Evolutionary conservation across 2,888 invertebrate genomes (phyloP).

Genomic region (Leucophora obtusa): DNA sequence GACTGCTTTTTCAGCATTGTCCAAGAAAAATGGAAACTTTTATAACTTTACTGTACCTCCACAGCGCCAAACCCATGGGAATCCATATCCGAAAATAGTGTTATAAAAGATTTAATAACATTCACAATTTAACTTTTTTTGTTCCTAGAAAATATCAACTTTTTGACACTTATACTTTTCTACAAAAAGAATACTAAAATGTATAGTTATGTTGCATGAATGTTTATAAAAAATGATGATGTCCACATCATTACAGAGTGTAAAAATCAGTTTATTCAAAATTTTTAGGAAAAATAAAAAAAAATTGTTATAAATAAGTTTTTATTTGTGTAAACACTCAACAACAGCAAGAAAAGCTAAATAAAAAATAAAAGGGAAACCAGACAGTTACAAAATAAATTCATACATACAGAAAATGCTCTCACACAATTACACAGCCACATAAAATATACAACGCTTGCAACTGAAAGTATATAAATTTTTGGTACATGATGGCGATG

Average conservation of each 20-base stretch:
- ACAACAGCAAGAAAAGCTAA: constrained; percentile 28
- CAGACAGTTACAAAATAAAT: constrained; percentile 33
- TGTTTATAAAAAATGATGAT: constrained; percentile 28
- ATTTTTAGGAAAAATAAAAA: constrained; percentile 23
- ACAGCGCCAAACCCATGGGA: too few relatives aligned
- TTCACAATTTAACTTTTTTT: too few relatives aligned
- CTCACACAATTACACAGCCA: constrained; percentile 3
- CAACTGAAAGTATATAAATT: background rate
- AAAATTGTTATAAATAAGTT: constrained; percentile 35
- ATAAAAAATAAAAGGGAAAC: constrained; percentile 35
- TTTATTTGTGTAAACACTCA: constrained; percentile 32
- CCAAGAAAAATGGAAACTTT: too few relatives aligned
- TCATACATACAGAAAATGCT: background rate
- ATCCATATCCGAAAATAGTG: too few relatives aligned
- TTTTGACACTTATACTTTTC: too few relatives aligned
- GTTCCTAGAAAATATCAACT: too few relatives aligned
- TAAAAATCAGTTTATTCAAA: constrained; percentile 40
- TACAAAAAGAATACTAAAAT: background rate
- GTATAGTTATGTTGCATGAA: constrained; percentile 15
- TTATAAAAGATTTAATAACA: background rate
- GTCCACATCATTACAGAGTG: constrained; percentile 37
- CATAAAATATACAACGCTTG: constrained; percentile 9
- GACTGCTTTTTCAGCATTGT: too few relatives aligned
- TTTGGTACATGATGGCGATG: constrained; percentile 9
- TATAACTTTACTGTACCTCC: too few relatives aligned